Conservation (phyloP, 2,113 vertebrate genomes). For the Leucoraja erinaceus region DNA sequence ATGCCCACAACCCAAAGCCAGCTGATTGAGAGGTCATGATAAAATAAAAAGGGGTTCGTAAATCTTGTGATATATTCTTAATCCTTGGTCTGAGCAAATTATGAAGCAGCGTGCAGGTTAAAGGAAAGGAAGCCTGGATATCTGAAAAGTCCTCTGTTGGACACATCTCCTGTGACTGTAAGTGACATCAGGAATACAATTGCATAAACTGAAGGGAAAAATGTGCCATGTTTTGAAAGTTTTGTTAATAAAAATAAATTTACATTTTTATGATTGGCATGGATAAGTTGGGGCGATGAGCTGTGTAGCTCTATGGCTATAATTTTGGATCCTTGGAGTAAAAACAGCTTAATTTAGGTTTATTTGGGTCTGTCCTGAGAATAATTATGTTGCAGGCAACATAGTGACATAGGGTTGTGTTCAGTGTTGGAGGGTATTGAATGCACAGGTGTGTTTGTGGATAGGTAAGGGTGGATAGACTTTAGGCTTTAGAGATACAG, state of each 20-base stretch:
- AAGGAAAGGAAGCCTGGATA: neutral
- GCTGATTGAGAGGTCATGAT: conserved; percentile 15
- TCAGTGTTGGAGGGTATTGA: neutral
- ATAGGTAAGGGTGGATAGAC: neutral
- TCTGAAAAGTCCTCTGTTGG: neutral
- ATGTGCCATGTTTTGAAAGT: neutral
- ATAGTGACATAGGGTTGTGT: neutral
- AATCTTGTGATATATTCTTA: neutral
- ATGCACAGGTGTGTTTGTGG: neutral
- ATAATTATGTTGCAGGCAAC: neutral
- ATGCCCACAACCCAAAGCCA: neutral
- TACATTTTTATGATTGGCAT: too few species aligned
- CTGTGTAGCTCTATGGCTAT: too few species aligned
- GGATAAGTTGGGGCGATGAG: too few species aligned
- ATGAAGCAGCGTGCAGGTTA: neutral
- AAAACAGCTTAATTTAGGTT: neutral
- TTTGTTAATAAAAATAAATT: neutral
- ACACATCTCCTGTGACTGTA: neutral
- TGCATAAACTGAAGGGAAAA: neutral
- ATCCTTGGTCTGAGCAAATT: neutral
- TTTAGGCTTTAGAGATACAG: too few species aligned
- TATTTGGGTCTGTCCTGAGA: neutral
- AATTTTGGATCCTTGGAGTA: neutral
- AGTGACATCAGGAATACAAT: neutral
- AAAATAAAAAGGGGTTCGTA: neutral